Evolutionary conservation across 2,888 invertebrate genomes (phyloP).

Genomic region (Drosophila setosimentum): DNA sequence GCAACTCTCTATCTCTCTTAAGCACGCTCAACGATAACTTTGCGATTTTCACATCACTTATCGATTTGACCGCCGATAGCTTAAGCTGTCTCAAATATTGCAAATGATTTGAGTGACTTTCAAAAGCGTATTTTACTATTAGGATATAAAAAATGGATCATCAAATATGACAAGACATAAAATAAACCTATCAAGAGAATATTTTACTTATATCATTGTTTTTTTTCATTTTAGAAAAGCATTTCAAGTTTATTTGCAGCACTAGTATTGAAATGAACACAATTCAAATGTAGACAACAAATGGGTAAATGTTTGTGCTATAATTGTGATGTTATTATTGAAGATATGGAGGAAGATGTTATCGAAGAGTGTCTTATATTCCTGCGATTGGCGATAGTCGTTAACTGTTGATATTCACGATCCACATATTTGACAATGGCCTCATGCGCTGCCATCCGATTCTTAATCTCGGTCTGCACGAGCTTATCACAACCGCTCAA

Average conservation of each 20-base stretch:
- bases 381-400: conserved; percentile 90
- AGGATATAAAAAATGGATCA: neutral
- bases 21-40: conserved; percentile 2
- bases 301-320: too few relatives aligned
- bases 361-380: conserved; percentile 90
- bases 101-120: neutral
- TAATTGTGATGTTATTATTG: too few relatives aligned
- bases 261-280: neutral
- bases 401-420: conserved; percentile 92
- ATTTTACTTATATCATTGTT: neutral
- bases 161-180: neutral
- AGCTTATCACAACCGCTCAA: conserved; percentile 63
- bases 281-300: too few relatives aligned
- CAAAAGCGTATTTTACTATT: neutral
- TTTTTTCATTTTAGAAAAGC: neutral
- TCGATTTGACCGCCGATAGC: neutral
- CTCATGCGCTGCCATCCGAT: conserved; percentile 88
- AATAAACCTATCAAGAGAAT: neutral
- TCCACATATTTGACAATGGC: conserved; percentile 94
- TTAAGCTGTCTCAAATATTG: neutral
- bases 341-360: too few relatives aligned
- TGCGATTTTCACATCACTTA: neutral
- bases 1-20: conserved; percentile 12
- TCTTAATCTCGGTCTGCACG: conserved; percentile 61
- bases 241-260: neutral